Percentiles rank a stretch among this genome's conserved stretches.
phyloP scores from a whole-genome alignment of 2,113 vertebrate genomes.

The Tringa solitaria region DNA sequence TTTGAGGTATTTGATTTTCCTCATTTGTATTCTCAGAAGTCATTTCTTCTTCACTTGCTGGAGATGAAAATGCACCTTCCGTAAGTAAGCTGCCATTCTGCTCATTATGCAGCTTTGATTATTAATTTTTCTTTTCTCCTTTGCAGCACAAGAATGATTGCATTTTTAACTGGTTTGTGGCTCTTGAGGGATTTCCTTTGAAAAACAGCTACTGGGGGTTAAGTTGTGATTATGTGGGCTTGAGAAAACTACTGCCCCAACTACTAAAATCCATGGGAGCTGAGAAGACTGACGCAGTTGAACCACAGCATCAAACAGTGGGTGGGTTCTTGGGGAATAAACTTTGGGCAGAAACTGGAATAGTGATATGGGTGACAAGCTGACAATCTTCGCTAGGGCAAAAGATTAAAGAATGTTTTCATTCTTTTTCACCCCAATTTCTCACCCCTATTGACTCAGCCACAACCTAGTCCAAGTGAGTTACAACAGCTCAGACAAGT shows the following conservation, averaged over 20 bases:
- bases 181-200: neutral
- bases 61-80: constrained; percentile 59
- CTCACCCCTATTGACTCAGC: neutral
- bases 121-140: constrained; percentile 50
- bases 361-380: neutral
- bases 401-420: neutral
- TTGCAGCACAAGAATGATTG: constrained; percentile 7
- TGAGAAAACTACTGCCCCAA: neutral
- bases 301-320: neutral
- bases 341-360: neutral
- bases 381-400: neutral
- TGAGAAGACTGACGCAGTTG: neutral
- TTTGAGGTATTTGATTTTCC: constrained; percentile 64
- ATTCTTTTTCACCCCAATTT: neutral
- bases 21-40: constrained; percentile 65
- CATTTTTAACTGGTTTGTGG: constrained; percentile 39
- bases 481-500: neutral
- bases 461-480: neutral
- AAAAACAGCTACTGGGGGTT: neutral
- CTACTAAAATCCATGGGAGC: neutral
- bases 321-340: neutral
- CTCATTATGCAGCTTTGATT: constrained; percentile 63
- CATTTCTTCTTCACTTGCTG: constrained; percentile 41
- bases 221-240: neutral
- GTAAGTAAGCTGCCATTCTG: constrained; percentile 52